phyloP scores from a whole-genome alignment of 1,140 invertebrate genomes.

The Maconellicoccus hirsutus region DNA sequence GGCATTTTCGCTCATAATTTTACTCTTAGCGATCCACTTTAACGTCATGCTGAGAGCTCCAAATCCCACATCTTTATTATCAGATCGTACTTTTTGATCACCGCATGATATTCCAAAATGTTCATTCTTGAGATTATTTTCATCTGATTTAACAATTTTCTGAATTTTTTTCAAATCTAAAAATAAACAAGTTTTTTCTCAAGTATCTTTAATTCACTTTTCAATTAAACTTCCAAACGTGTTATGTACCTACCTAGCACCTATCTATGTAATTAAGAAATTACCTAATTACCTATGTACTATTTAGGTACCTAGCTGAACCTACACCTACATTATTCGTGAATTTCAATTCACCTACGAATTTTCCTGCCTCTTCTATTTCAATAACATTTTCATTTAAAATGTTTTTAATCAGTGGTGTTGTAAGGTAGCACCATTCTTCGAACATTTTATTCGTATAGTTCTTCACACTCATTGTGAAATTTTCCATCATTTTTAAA shows the following conservation, averaged over 20 bases:
- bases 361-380: conserved; percentile 5
- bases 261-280: no score
- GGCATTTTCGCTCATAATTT: not conserved
- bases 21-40: not conserved
- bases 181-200: no score
- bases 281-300: no score
- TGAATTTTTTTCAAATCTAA: no score
- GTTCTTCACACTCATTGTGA: not conserved
- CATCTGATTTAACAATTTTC: not conserved
- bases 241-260: no score
- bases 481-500: not conserved
- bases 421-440: not conserved
- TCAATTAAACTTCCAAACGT: no score
- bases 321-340: not conserved
- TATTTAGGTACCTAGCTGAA: not conserved
- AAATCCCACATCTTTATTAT: not conserved
- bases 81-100: not conserved
- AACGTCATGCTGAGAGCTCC: not conserved
- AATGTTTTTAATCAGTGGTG: not conserved
- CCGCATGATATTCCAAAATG: no score
- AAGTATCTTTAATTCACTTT: no score
- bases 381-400: not conserved
- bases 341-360: not conserved
- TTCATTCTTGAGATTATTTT: no score
- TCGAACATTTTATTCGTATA: not conserved